Base-by-base conservation (phyloP, 1,140 invertebrate species). In the Chelonus insularis region DNA sequence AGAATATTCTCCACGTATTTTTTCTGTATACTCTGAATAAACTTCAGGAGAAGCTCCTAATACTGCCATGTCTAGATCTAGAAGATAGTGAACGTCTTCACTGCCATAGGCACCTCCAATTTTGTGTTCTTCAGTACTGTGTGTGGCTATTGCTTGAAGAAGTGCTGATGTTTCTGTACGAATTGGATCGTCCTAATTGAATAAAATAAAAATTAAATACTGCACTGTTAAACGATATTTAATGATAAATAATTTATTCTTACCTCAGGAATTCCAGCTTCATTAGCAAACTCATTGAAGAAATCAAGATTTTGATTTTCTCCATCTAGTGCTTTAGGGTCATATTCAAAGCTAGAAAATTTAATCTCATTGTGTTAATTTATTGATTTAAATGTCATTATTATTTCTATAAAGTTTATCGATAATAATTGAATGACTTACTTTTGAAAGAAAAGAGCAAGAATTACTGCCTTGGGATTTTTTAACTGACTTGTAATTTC, bases 61-160 rank as follows among this genome's bases (percentile, higher is more conserved):
- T 55, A 85, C 74, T 25, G 81, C 83, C 82, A 87, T 86, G 66
- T 88, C 86, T 60, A 88, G 76, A 70, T 88, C 86, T 48, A 87
- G 69, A 41, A 88, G 83, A 71, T 84, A 88, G 71, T 88, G 86
- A 62, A 77, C 76, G 71, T 88, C 86, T 48, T 86, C 84, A 48
- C 68, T 70, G n/a, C 86, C 86, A 68, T 72, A 86, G 18, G 72
- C 73, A 50, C 82, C 84, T 18, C 79, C 79, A 12, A 79, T 78
- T 71, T 84, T 85, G 69, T 87, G 85, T 47, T 85, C 86, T 36
- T 87, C 86, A 4, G 86, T 87, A 63, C 84, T 85, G 61, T 86
- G 83, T 11, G 81, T 85, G 18, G 82, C 77, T 3, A 80, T 78
- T 51, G 84, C 76, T 65, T 82, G 72, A 9, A 88, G 74, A 39